Evolutionary conservation across 2,888 invertebrate species (phyloP), one percentile per base, ranked within the genome.

Genomic region (Lochmaea crataegi): DNA sequence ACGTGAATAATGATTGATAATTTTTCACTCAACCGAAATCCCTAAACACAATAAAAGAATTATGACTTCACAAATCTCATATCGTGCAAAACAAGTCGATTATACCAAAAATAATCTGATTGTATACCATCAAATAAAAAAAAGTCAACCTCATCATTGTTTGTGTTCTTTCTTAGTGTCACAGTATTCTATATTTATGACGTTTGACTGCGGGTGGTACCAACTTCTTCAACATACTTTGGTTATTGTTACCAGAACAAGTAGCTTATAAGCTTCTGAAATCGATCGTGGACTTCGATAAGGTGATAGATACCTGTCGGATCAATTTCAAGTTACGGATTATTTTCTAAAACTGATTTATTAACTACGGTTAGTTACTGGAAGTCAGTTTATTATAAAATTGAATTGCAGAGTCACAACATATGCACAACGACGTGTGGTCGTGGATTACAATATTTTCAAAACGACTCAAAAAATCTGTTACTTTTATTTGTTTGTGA

Each of bases 291-390:
- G 65, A 51, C 61, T 71, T 64, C 69, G 80, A 80, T 79, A 80
- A 80, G 78, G 76, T 75, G 78, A 79, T 78, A 78, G 79, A 80
- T 79, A 78, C 75, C 74, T 78, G 80, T 78, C 79, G 76, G 78
- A 78, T 79, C 72, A 75, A 77, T 75, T 77, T 76, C 77, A 75
- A 73, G 64, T 76, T 76, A 66, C 65, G 72, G 78, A 78, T 80
- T 79, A 79, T 77, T 71, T 77, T 71, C 76, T 78, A 70, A 77
- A 77, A 75, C 78, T 78, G 79, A 79, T 78, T 80, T 79, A 80
- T 80, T 75, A 73, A 77, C 75, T 68, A 51, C 71, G 76, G 75
- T 79, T 77, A 76, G 77, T 74, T 63, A 63, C 74, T 65, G 48
- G 65, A 38, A 48, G 48, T 53, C 16, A 18, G 53, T 53, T 26